Evolutionary conservation across 2,888 invertebrate species (phyloP), one percentile per base, ranked within the genome.

Genomic region (Lasioglossum villosulum): DNA sequence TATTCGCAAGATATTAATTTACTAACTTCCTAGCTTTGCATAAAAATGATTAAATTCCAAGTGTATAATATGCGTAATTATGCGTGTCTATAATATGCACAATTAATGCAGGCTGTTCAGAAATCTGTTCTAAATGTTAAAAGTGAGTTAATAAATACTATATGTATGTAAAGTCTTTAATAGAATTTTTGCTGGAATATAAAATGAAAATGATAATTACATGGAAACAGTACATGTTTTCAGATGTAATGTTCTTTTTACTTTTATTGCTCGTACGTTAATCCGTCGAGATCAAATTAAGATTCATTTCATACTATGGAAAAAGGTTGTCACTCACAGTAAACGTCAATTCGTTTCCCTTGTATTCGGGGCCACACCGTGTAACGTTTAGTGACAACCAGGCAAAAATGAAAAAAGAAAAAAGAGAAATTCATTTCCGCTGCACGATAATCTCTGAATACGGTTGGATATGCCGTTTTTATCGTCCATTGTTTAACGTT

Each of bases 311-410:
- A 30, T 16, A 16, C 6, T 16, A 16, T 63, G 63, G 30, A 63
- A 63, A 63, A 30, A 63, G 63, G 30, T 63, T 63, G 63, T 63
- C 63, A 63, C 30, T 63, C 30, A 63, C 30, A 39, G 14, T 42
- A 56, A 56, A 56, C 56, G 56, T 56, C 71, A 63, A 63, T 63
- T 63, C 30, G 30, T 63, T 63, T 16, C 27, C 30, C 63, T 63
- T 63, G 63, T 63, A 30, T 30, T 63, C 63, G 30, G 63, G 16
- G 63, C 63, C 2, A 63, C 16, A 63, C 16, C 63, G 63, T 63
- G 63, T 30, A 63, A 63, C 63, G 63, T 63, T 63, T 63, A 63
- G 30, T 30, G 63, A 68, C 34, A 34, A 34, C 34, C 34, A 23
- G 37, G 10, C 6, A 63, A 63, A 63, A 27, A 63, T 30, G 66